Evolutionary conservation across 2,113 vertebrate species (phyloP).

Genomic region (Limnothrissa miodon): DNA sequence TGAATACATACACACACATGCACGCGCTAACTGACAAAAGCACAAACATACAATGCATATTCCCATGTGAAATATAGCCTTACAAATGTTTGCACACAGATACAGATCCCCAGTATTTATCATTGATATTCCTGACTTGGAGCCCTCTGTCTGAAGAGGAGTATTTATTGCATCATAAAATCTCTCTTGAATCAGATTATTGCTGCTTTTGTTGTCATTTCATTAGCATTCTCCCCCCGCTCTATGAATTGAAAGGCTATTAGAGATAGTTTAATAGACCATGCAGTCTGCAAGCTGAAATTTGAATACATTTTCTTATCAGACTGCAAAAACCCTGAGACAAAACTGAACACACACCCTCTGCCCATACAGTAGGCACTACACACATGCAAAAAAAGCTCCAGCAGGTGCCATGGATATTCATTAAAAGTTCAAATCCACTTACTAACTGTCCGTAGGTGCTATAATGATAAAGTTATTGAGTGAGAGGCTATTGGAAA

Average conservation of each 20-base stretch:
- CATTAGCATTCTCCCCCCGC: background rate
- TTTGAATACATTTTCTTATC: background rate
- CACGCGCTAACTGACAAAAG: background rate
- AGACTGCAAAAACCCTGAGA: no score
- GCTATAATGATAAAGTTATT: background rate
- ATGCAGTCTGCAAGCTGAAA: background rate
- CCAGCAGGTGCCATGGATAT: background rate
- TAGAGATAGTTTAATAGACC: background rate
- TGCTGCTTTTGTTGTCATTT: background rate
- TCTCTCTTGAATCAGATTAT: background rate
- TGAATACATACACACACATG: background rate
- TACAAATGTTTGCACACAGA: background rate
- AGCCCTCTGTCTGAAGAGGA: background rate
- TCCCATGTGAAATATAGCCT: background rate
- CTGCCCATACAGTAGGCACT: no score
- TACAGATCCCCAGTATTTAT: background rate
- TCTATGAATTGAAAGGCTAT: background rate
- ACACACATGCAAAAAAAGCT: background rate
- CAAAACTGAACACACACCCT: background rate
- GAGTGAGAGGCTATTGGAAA: background rate
- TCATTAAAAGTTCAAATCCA: conserved; percentile 4
- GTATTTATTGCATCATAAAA: background rate
- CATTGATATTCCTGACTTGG: background rate
- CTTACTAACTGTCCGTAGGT: background rate
- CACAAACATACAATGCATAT: background rate